Conservation (phyloP, 2,888 invertebrate genomes). For the Leucozona laternaria region DNA sequence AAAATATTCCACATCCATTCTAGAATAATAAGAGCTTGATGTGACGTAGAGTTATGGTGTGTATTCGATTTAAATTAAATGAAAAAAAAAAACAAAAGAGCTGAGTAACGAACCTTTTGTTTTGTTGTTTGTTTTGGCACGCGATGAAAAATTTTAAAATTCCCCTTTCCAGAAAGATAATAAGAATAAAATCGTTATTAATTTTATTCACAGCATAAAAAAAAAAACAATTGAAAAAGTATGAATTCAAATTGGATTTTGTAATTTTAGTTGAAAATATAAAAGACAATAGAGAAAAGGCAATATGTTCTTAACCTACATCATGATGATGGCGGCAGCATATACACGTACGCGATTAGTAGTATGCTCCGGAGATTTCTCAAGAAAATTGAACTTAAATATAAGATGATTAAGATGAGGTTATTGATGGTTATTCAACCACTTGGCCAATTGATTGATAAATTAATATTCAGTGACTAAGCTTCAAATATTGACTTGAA, state of each 20-base stretch:
- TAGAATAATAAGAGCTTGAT: constrained; percentile 6
- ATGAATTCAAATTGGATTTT: neutral
- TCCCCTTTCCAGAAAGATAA: neutral
- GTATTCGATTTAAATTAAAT: neutral
- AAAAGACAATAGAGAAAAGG: neutral
- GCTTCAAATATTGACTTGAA: neutral
- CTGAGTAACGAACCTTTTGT: constrained; percentile 20
- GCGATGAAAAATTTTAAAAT: constrained; percentile 9
- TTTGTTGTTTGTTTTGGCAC: neutral
- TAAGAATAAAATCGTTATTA: neutral
- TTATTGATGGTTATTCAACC: constrained; percentile 12
- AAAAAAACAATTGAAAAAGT: neutral
- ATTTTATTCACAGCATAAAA: neutral
- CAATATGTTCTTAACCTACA: constrained; percentile 16
- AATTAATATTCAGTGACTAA: neutral
- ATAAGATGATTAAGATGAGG: neutral
- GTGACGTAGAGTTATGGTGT: neutral
- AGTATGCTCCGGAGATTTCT: neutral
- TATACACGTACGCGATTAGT: neutral
- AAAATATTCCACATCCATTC: constrained; percentile 23
- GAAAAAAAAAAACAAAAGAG: constrained; percentile 22
- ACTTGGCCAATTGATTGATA: neutral
- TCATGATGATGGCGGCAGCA: neutral
- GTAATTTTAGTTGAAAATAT: neutral
- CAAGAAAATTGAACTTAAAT: neutral